phyloP scores from a whole-genome alignment of 2,113 vertebrate genomes.

The Dicaeum eximium region DNA sequence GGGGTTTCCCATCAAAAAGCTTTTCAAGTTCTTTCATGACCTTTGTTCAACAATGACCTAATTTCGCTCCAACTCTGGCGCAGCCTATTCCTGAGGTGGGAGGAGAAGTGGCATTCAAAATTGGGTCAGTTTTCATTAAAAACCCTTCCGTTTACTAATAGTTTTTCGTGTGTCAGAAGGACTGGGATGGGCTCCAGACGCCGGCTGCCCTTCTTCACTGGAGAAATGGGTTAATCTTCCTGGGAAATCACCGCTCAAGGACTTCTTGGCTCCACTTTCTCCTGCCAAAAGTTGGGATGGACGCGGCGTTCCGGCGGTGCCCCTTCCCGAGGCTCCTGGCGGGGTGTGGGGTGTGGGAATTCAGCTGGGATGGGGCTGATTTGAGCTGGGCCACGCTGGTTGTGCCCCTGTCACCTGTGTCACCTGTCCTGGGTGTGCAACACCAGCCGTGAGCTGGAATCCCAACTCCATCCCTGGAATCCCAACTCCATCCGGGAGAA shows the following conservation, averaged over 20 bases:
- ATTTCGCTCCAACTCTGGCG: constrained; percentile 8
- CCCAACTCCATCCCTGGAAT: neutral
- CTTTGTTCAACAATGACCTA: constrained; percentile 50
- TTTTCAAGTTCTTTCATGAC: constrained; percentile 13
- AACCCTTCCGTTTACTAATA: constrained; percentile 3
- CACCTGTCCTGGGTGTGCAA: rapidly evolving
- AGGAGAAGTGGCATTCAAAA: constrained; percentile 29
- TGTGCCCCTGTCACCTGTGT: rapidly evolving
- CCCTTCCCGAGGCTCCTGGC: neutral
- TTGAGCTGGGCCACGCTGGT: rapidly evolving
- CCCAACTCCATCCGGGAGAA: neutral
- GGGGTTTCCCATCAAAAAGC: constrained; percentile 15
- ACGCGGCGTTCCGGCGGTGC: rapidly evolving
- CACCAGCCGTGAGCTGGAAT: neutral
- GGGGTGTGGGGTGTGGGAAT: neutral
- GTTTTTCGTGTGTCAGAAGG: neutral
- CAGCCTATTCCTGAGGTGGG: constrained; percentile 7
- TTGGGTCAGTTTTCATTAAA: constrained; percentile 49
- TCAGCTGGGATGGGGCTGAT: rapidly evolving
- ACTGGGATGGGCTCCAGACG: neutral
- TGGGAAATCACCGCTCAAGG: neutral
- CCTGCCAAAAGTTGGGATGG: neutral
- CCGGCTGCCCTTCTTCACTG: neutral
- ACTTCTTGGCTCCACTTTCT: neutral
- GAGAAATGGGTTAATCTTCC: constrained; percentile 24